A percentile compares a stretch with the other conserved stretches of the same genome.
phyloP scores from a whole-genome alignment of 2,888 invertebrate genomes.

The Ernsta delagoae region DNA sequence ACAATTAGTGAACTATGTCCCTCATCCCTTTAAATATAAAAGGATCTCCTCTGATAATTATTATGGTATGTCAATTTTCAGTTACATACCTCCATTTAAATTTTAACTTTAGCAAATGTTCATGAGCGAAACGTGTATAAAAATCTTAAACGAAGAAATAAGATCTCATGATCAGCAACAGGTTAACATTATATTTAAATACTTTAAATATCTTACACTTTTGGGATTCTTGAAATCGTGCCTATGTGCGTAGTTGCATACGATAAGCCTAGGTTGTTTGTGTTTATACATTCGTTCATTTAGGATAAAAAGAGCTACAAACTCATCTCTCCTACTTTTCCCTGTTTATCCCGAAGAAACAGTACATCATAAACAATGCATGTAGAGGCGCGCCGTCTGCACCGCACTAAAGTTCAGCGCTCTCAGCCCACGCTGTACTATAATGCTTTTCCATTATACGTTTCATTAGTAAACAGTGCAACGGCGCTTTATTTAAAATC shows the following conservation, averaged over 20 bases:
- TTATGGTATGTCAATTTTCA: too few relatives aligned
- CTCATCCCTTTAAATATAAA: background rate
- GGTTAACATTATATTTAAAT: too few relatives aligned
- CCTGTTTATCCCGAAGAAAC: conserved; percentile 4
- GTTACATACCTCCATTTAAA: too few relatives aligned
- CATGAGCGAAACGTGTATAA: too few relatives aligned
- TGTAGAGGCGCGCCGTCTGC: conserved; percentile 3
- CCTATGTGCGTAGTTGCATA: too few relatives aligned
- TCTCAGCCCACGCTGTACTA: conserved; percentile 15
- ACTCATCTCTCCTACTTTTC: background rate
- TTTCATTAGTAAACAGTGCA: conserved; percentile 22
- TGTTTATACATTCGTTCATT: background rate
- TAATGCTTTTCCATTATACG: conserved; percentile 28
- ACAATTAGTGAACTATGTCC: conserved; percentile 32
- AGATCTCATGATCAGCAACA: too few relatives aligned
- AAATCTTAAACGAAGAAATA: too few relatives aligned
- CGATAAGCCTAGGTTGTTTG: too few relatives aligned
- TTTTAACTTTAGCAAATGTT: too few relatives aligned
- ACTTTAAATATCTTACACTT: too few relatives aligned
- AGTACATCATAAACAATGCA: conserved; percentile 12
- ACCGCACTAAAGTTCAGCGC: conserved; percentile 32
- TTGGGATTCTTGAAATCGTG: too few relatives aligned
- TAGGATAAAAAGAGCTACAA: background rate
- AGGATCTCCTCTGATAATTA: too few relatives aligned
- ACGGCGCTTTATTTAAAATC: conserved; percentile 38